Evolutionary conservation across 2,888 invertebrate genomes (phyloP).

Genomic region (Campaea margaritaria): DNA sequence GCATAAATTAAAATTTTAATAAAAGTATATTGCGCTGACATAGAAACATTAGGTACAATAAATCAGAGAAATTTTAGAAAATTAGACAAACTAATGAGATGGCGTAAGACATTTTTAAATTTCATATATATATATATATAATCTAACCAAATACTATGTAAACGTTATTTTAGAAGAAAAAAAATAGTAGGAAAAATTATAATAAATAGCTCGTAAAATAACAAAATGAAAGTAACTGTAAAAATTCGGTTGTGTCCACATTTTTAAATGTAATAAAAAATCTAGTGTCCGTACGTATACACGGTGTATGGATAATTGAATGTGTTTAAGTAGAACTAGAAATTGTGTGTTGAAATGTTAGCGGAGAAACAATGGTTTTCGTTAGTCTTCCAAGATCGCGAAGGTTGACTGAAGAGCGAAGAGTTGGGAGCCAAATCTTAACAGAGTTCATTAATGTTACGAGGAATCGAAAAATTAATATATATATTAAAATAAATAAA

Average conservation of each 20-base stretch:
- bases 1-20: constrained; percentile 1
- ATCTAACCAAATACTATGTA: constrained; percentile 17
- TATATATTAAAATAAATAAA: too few relatives aligned
- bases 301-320: constrained; percentile 64
- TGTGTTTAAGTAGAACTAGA: constrained; percentile 58
- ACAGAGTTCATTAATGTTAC: constrained; percentile 67
- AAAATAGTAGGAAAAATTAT: background rate
- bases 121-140: constrained; percentile 24
- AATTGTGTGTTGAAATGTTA: constrained; percentile 46
- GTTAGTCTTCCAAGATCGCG: constrained; percentile 76
- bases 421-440: constrained; percentile 65
- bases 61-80: constrained; percentile 18
- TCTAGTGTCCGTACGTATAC: constrained; percentile 61
- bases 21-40: constrained; percentile 14
- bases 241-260: constrained; percentile 67
- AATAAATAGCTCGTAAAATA: constrained; percentile 11
- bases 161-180: constrained; percentile 21
- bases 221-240: constrained; percentile 42
- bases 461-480: constrained; percentile 54
- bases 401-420: constrained; percentile 70
- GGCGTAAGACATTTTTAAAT: constrained; percentile 36
- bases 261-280: constrained; percentile 46
- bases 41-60: background rate
- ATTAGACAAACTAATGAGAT: constrained; percentile 1
- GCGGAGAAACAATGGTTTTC: constrained; percentile 44